Evolutionary conservation across 2,888 invertebrate genomes (phyloP).

Genomic region (Seira sanloemensis): DNA sequence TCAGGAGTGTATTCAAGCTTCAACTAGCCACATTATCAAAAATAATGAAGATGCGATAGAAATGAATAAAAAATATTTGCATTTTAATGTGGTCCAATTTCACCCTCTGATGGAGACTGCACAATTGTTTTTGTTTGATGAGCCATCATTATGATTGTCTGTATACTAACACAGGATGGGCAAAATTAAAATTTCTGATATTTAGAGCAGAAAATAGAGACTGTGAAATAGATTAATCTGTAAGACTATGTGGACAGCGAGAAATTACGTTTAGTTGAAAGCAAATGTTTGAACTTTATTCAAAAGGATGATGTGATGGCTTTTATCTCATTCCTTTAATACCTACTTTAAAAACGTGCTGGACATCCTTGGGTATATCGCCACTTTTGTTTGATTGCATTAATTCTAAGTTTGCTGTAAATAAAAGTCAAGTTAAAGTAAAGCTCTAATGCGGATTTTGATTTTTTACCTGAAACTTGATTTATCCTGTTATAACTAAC

Average conservation of each 20-base stretch:
- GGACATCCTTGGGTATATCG: not conserved
- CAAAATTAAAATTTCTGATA: no score
- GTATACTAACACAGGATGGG: not conserved
- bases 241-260: no score
- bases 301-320: not conserved
- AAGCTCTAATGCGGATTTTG: conserved; percentile 83
- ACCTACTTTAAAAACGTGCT: not conserved
- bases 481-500: conserved; percentile 22
- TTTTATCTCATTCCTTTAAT: not conserved
- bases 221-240: not conserved
- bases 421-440: not conserved
- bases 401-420: no score
- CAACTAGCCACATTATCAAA: not conserved
- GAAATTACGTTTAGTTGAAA: no score
- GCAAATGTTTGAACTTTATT: not conserved
- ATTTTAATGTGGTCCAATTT: not conserved
- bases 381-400: not conserved
- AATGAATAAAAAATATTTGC: not conserved
- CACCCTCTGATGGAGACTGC: no score
- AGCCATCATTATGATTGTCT: not conserved
- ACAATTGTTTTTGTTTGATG: not conserved
- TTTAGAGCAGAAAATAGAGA: not conserved
- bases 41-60: not conserved
- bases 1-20: no score
- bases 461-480: not conserved